Evolutionary conservation across 2,888 invertebrate genomes (phyloP).

Genomic region (Aproaerema taeniolella): DNA sequence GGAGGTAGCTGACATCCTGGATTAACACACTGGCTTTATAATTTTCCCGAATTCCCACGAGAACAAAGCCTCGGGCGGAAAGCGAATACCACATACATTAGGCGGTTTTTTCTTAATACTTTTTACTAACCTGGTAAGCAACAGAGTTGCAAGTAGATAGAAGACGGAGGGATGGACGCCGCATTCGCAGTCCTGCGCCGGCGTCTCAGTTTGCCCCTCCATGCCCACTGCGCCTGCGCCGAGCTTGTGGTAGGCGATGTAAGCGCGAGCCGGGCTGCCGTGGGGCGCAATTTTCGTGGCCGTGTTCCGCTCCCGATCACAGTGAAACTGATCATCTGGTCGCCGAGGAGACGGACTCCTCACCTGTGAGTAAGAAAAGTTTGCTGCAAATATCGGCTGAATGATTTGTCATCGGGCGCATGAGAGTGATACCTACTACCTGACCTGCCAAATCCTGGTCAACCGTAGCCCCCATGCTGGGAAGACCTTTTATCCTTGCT

Average conservation of each 20-base stretch:
- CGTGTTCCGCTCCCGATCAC: constrained; percentile 43
- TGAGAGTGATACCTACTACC: no score
- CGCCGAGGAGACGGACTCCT: constrained; percentile 52
- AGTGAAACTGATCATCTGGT: constrained; percentile 68
- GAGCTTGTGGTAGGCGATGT: constrained; percentile 81
- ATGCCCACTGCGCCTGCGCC: constrained; percentile 74
- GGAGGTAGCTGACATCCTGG: no score
- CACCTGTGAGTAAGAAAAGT: constrained; percentile 33
- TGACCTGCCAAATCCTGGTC: no score
- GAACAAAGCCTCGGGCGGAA: no score
- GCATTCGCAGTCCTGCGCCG: constrained; percentile 78
- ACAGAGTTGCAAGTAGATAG: constrained; percentile 79
- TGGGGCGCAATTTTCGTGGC: constrained; percentile 71
- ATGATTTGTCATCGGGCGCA: no score
- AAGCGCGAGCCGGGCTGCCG: constrained; percentile 71
- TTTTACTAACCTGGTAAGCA: constrained; percentile 61
- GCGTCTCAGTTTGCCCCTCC: constrained; percentile 71
- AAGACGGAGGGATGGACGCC: constrained; percentile 81
- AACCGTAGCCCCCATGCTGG: no score
- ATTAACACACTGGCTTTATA: no score
- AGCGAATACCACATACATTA: no score
- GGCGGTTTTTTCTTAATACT: no score
- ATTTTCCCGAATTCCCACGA: no score
- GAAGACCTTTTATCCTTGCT: no score
- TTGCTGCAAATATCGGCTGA: no score